Conservation (phyloP, 2,797 vertebrate genomes). For the Miichthys miiuy region DNA sequence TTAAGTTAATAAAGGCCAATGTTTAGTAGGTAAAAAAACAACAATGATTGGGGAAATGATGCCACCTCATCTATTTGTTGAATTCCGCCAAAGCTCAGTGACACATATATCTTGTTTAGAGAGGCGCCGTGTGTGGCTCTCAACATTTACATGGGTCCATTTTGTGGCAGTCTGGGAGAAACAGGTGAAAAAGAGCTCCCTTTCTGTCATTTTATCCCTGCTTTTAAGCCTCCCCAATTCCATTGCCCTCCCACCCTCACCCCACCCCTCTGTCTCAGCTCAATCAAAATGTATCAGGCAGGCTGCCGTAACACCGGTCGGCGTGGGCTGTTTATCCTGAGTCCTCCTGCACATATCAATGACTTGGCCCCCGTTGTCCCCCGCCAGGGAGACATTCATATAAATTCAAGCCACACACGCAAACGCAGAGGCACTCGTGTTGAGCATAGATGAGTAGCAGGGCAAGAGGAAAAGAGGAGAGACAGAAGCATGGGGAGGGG, state of each 20-base stretch:
- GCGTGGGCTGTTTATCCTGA: slow-evolving; percentile 86
- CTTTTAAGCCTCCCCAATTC: slow-evolving; percentile 71
- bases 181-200: slow-evolving; percentile 55
- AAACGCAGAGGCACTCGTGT: slow-evolving; percentile 82
- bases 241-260: slow-evolving; percentile 45
- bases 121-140: slow-evolving; percentile 31
- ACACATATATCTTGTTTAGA: neutral
- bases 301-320: slow-evolving; percentile 77
- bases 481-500: slow-evolving; percentile 61
- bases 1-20: slow-evolving; percentile 3
- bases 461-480: slow-evolving; percentile 62
- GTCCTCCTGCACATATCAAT: slow-evolving; percentile 88
- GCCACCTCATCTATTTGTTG: slow-evolving; percentile 35
- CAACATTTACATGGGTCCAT: slow-evolving; percentile 61
- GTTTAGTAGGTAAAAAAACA: slow-evolving; percentile 9
- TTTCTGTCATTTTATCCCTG: slow-evolving; percentile 78
- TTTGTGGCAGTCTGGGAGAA: slow-evolving; percentile 59
- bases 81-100: slow-evolving; percentile 19
- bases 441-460: slow-evolving; percentile 85
- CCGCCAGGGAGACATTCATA: slow-evolving; percentile 81
- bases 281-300: slow-evolving; percentile 85
- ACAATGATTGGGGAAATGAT: neutral
- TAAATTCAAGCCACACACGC: slow-evolving; percentile 88
- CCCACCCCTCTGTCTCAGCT: slow-evolving; percentile 67
- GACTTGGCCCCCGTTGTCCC: slow-evolving; percentile 81